Base-by-base conservation (phyloP, 2,797 vertebrate species). In the Arnoldichthys spilopterus region DNA sequence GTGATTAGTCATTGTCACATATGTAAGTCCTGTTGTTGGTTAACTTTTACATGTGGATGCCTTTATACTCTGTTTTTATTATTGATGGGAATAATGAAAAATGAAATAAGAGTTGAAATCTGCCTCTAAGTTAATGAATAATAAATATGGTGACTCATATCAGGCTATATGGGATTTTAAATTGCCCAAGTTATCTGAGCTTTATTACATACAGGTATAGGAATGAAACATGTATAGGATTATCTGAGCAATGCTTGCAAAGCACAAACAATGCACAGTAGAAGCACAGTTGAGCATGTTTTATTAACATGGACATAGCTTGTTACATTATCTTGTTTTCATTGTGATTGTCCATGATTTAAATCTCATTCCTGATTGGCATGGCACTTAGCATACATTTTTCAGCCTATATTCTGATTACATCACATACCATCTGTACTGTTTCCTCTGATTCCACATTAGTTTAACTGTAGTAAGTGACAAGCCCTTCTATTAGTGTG, bases 371-470 rank as follows among this genome's bases (percentile, higher is more conserved):
- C 30, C n/a, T 71, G 28, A 34, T 4, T 71, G 20, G 20, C 1
- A 3, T 2, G 1, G 20, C 56, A 45, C 22, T 77, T 32, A 74
- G 47, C 2, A 16, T n/a, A 45, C 45, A n/a, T 47, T 74, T 81
- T 54, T 40, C 28, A 20, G 32, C 16, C 18, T 62, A 18, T 9
- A 53, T 73, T 62, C 53, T 64, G 66, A 62, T 77, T 77, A 72
- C 69, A 72, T n/a, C n/a, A 9, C 24, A 59, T 26, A 51, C 20
- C 59, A 26, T 45, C 13, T 13, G 1, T 18, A 12, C 47, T 13
- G 12, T 68, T 37, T 77, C 22, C 61, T 82, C 56, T 77, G 63
- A 77, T 68, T 69, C 40, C 24, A 67, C 24, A 6, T 54, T 40
- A 68, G 32, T 22, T 56, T 15, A 22, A 18, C 47, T 70, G 66